Percentiles rank a stretch among this genome's conserved stretches.
phyloP scores from a whole-genome alignment of 2,888 invertebrate genomes.

The Acrocyrtus sp. region DNA sequence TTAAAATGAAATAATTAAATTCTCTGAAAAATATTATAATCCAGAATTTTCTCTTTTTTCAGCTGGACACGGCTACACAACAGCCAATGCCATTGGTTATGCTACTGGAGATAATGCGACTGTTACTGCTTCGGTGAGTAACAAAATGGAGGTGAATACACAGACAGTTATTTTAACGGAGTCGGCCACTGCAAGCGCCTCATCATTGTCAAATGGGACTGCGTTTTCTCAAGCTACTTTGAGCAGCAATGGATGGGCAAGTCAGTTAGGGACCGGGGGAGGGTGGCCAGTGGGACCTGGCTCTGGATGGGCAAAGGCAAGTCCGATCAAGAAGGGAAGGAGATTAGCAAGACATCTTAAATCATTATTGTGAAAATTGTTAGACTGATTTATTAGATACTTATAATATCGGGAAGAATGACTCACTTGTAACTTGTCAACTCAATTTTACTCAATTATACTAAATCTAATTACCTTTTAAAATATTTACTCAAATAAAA shows the following conservation, averaged over 20 bases:
- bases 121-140: conserved; percentile 25
- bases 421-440: no score
- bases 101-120: conserved; percentile 31
- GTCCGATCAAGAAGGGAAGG: no score
- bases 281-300: neutral
- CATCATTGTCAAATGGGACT: conserved; percentile 15
- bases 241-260: conserved; percentile 9
- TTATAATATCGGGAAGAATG: no score
- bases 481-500: no score
- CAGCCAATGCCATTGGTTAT: conserved; percentile 37
- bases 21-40: neutral
- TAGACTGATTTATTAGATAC: no score
- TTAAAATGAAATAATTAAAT: neutral
- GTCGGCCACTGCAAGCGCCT: conserved; percentile 14
- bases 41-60: neutral
- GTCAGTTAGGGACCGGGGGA: neutral
- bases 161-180: conserved; percentile 25
- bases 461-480: no score
- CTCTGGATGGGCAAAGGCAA: neutral
- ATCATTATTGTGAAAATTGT: no score
- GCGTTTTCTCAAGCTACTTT: conserved; percentile 28
- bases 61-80: conserved; percentile 23
- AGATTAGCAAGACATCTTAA: no score
- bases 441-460: no score
- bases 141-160: conserved; percentile 21